Evolutionary conservation across 2,113 vertebrate species (phyloP).

Genomic region (Spermophilus dauricus): DNA sequence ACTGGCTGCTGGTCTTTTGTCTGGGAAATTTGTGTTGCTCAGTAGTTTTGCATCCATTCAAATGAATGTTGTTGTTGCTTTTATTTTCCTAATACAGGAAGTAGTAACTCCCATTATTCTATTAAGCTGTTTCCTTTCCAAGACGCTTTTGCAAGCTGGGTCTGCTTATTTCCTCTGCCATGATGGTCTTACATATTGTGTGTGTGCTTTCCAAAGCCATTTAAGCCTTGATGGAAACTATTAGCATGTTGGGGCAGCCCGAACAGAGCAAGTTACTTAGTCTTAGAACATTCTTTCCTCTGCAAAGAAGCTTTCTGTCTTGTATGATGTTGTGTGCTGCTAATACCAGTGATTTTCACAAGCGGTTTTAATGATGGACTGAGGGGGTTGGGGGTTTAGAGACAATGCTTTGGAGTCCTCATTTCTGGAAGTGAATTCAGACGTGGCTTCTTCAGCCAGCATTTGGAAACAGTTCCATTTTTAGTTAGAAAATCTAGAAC

Average conservation of each 20-base stretch:
- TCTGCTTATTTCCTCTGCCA: constrained; percentile 75
- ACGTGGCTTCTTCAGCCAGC: constrained; percentile 51
- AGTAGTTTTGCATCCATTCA: constrained; percentile 70
- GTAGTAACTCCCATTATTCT: constrained; percentile 84
- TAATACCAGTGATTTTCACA: constrained; percentile 41
- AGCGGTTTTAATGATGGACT: not conserved
- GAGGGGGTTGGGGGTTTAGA: not conserved
- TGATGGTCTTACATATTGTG: constrained; percentile 67
- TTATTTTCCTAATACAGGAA: constrained; percentile 87
- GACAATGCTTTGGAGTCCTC: constrained; percentile 33
- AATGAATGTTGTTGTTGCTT: constrained; percentile 75
- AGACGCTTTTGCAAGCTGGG: constrained; percentile 73
- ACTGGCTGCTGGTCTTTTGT: constrained; percentile 68
- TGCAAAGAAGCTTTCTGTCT: not conserved
- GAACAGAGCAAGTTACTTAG: constrained; percentile 32
- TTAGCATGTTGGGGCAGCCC: constrained; percentile 66
- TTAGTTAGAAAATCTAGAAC: constrained; percentile 45
- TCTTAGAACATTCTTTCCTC: constrained; percentile 54
- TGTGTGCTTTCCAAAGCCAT: constrained; percentile 83
- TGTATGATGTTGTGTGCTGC: not conserved
- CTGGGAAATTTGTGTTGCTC: constrained; percentile 70
- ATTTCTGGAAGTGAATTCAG: constrained; percentile 39
- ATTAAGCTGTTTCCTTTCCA: constrained; percentile 84
- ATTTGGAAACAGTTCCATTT: constrained; percentile 37
- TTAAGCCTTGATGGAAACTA: constrained; percentile 71